Evolutionary conservation across 2,888 invertebrate genomes (phyloP), one percentile per base, ranked within the genome.

Genomic region (Halocaridina rubra): DNA sequence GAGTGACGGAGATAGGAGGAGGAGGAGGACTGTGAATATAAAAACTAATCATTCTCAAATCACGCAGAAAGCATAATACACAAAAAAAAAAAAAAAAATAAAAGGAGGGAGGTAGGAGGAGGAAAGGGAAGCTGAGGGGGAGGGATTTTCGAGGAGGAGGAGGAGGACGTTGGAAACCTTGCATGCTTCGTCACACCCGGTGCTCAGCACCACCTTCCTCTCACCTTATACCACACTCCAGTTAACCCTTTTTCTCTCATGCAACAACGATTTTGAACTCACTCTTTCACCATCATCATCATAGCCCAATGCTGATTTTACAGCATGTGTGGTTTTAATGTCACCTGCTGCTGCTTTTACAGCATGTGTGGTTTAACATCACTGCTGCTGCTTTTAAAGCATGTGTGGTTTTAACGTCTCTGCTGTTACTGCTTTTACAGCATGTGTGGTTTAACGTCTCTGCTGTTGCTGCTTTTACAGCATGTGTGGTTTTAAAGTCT

Each of bases 181-280:
- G 72, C 74, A 27, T 74, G 61, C 74, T 33, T 80, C 80, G 59
- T 59, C 80, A 74, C 80, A 67, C 67, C 27, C 24, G 16, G 72
- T 33, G 72, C 27, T 27, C 39, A 2, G 3, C 76, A 19, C 76
- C 80, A 22, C 59, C 71, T 19, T 32, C 72, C 33, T 71, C 72
- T 13, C 30, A 69, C 69, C 69, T 69, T 32, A 29, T 69, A 69
- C 69, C 69, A 69, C 69, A 30, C 30, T 30, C 32, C 69, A 69
- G 29, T 69, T 69, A 32, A 16, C 69, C 69, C 69, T 69, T 27
- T 22, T 69, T 69, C 30, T 27, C 27, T 22, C 27, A 67, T 67
- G 7, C 3, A 53, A 53, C 53, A 53, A 16, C 19, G n/a, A 19
- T 19, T 53, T n/a, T 19, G 16, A n/a, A 46, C 46, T 46, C 46